Evolutionary conservation across 2,888 invertebrate species (phyloP), one percentile per base, ranked within the genome.

Genomic region (Uropetala carovei): DNA sequence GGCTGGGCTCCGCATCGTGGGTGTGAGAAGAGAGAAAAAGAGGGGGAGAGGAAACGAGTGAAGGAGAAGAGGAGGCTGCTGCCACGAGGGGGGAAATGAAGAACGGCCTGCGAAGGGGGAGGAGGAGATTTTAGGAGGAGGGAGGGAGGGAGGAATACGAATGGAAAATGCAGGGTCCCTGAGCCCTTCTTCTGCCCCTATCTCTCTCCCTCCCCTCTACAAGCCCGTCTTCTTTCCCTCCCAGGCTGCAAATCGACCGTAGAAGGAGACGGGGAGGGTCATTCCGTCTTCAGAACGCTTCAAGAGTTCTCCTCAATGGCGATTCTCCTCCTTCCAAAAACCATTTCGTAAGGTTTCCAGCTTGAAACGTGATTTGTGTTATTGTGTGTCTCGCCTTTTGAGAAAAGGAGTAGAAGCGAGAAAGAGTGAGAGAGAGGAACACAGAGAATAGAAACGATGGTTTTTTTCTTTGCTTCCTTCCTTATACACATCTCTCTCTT

Each of bases 1-100:
- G 89, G 89, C 89, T 89, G 89, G 64, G 89, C 60, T 60, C 86
- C 30, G 86, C 60, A 27, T 86, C 86, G 86, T 56, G 86, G 86
- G 30, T 30, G 82, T 43, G 56, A 18, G 83, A 43, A 30, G 83
- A 16, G 83, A 14, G 18, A n/a, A 30, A 30, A 82, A 9, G 30
- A 30, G 14, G 16, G 43, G n/a, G 64, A 7, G 64, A 11, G 64
- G 64, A 4, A n/a, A 60, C 60, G 60, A 18, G 13, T 1, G 60
- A 60, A 13, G n/a, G 64, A 7, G 64, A 11, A 13, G 64, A 4
- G 11, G 83, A n/a, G 83, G 57, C n/a, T 43, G 18, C 14, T 43
- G 83, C 56, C 3, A 57, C 18, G 56, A n/a, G 82, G 14, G 82
- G 82, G 83, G 43, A 83, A 83, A 16, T 83, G 83, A 83, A 57